Evolutionary conservation across 2,888 invertebrate genomes (phyloP).

Genomic region (Eilema sororculum): DNA sequence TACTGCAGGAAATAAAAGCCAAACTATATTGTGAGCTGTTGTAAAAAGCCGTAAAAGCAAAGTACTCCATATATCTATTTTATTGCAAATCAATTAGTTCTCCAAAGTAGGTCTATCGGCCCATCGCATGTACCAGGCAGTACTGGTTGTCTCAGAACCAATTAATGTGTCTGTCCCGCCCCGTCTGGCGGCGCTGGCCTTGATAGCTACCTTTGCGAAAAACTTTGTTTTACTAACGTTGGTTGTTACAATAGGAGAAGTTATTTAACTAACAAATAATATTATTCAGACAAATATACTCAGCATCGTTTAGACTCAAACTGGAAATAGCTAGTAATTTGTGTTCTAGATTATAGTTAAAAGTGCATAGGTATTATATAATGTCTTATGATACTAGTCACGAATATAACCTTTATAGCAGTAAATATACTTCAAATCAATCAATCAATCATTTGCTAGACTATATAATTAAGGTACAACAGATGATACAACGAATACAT

Average conservation of each 20-base stretch:
- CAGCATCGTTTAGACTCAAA: too few species aligned
- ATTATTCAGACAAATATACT: not conserved
- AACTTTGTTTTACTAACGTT: not conserved
- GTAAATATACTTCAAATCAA: not conserved
- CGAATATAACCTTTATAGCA: not conserved
- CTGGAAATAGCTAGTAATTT: too few species aligned
- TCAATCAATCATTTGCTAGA: too few species aligned
- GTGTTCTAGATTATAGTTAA: too few species aligned
- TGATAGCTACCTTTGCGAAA: conserved; percentile 11
- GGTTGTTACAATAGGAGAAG: not conserved
- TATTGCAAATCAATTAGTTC: conserved; percentile 6
- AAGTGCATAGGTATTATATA: too few species aligned
- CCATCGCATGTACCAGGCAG: conserved; percentile 10
- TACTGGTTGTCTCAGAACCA: conserved; percentile 18
- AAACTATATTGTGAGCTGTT: not conserved
- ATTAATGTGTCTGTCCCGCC: conserved; percentile 40
- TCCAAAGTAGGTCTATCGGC: conserved; percentile 11
- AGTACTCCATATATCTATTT: not conserved
- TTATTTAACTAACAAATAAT: not conserved
- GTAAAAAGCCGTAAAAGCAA: not conserved
- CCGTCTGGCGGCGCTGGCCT: conserved; percentile 8
- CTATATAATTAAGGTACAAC: too few species aligned
- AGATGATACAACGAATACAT: too few species aligned
- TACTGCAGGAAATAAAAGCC: not conserved
- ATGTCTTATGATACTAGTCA: too few species aligned